Evolutionary conservation across 1,140 invertebrate species (phyloP).

Genomic region (Brevipalpus yothersi): DNA sequence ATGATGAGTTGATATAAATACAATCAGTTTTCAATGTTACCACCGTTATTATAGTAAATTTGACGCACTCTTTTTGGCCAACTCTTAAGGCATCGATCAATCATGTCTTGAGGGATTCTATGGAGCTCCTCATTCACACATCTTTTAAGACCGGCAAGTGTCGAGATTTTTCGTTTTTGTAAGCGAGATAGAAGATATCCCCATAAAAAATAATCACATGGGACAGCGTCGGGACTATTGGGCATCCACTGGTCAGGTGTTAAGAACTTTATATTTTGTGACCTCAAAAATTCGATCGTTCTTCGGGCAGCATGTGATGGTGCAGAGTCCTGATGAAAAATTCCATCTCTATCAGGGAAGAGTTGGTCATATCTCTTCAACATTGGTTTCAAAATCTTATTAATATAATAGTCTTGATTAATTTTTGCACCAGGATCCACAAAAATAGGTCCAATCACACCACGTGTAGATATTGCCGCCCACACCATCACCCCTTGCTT

Average conservation of each 20-base stretch:
- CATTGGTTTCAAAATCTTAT: too few relatives aligned
- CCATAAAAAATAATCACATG: conserved; percentile 6
- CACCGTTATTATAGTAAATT: not conserved
- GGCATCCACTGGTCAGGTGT: not conserved
- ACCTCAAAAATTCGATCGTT: not conserved
- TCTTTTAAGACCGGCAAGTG: not conserved
- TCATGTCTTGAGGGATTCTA: not conserved
- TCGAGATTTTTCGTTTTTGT: too few relatives aligned
- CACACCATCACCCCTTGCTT: too few relatives aligned
- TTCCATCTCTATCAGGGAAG: too few relatives aligned
- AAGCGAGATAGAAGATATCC: not conserved
- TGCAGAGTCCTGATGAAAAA: not conserved
- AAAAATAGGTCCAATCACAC: too few relatives aligned
- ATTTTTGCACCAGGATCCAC: too few relatives aligned
- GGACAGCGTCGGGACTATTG: not conserved
- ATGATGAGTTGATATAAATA: too few relatives aligned
- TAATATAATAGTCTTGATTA: too few relatives aligned
- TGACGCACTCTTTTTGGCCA: not conserved
- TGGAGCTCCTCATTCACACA: not conserved
- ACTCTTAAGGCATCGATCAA: not conserved
- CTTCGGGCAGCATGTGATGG: not conserved
- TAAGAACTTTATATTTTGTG: not conserved
- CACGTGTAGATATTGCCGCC: too few relatives aligned
- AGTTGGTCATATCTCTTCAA: too few relatives aligned
- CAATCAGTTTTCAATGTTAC: not conserved